These are phyloP conservation scores for Pipra filicauda DNA, from an alignment of 2,113 vertebrate species.

Conservation along the genomic window DNA sequence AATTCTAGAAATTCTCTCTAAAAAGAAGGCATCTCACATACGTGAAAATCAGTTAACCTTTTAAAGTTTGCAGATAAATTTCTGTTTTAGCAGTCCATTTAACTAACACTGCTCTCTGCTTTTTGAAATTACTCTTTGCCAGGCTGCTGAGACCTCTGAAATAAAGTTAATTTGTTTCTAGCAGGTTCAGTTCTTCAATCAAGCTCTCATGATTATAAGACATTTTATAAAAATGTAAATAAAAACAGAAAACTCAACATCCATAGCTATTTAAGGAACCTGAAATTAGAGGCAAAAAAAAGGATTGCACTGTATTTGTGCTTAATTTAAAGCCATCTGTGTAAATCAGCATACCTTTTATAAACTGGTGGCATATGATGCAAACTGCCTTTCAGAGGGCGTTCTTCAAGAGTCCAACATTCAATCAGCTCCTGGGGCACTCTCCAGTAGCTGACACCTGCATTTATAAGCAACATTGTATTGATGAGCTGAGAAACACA, in stretches of 20 bases:
- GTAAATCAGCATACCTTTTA: slow-evolving; percentile 61
- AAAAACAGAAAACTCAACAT: not conserved
- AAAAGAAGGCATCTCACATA: not conserved
- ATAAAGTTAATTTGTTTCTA: not conserved
- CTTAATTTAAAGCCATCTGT: not conserved
- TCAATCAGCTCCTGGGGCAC: slow-evolving; percentile 75
- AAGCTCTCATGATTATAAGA: not conserved
- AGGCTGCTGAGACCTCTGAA: not conserved
- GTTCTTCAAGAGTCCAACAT: slow-evolving; percentile 77
- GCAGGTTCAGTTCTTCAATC: not conserved
- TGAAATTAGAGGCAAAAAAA: not conserved
- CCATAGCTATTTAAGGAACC: not conserved
- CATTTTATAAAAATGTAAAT: not conserved
- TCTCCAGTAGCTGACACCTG: slow-evolving; percentile 78
- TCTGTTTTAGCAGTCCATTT: not conserved
- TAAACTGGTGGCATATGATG: slow-evolving; percentile 63
- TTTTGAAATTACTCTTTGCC: not conserved
- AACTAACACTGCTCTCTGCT: not conserved
- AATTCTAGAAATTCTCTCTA: not conserved
- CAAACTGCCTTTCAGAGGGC: slow-evolving; percentile 67
- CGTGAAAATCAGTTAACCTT: not conserved
- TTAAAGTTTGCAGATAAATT: not conserved
- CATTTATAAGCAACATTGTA: not conserved
- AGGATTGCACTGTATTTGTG: not conserved
- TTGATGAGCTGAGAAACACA: not conserved